A percentile compares a stretch with the other conserved stretches of the same genome.
Evolutionary conservation across 1,140 invertebrate species (phyloP).

Genomic region (Sycobia sp.): DNA sequence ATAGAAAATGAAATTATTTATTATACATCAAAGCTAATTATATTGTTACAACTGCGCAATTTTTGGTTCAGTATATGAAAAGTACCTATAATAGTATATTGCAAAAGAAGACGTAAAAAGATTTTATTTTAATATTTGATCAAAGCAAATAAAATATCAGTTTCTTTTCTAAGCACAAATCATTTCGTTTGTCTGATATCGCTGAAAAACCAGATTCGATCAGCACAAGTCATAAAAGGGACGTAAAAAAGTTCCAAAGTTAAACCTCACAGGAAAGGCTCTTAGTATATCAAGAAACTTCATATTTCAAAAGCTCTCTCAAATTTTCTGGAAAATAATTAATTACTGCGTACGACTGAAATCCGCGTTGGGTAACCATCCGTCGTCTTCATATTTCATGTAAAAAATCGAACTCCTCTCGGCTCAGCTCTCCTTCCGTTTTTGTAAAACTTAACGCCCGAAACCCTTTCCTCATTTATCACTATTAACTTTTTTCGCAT

Average conservation of each 20-base stretch:
- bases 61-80: no score
- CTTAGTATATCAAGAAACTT: slow-evolving; percentile 30
- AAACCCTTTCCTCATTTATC: background rate
- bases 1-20: no score
- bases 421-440: no score
- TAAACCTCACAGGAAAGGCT: background rate
- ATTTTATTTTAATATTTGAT: background rate
- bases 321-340: slow-evolving; percentile 21
- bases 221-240: slow-evolving; percentile 5
- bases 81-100: background rate
- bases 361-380: background rate
- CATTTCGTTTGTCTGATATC: slow-evolving; percentile 6
- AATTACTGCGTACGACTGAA: slow-evolving; percentile 4
- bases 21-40: no score
- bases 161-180: background rate
- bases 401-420: slow-evolving; percentile 24
- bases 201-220: background rate
- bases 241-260: slow-evolving; percentile 9
- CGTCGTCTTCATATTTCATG: slow-evolving; percentile 15
- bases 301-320: background rate
- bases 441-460: background rate
- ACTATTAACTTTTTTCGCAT: background rate
- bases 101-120: background rate
- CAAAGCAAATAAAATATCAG: no score
- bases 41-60: no score